Evolutionary conservation across 2,113 vertebrate genomes (phyloP), one percentile per base, ranked within the genome.

Genomic region (Campylomormyrus tamandua): DNA sequence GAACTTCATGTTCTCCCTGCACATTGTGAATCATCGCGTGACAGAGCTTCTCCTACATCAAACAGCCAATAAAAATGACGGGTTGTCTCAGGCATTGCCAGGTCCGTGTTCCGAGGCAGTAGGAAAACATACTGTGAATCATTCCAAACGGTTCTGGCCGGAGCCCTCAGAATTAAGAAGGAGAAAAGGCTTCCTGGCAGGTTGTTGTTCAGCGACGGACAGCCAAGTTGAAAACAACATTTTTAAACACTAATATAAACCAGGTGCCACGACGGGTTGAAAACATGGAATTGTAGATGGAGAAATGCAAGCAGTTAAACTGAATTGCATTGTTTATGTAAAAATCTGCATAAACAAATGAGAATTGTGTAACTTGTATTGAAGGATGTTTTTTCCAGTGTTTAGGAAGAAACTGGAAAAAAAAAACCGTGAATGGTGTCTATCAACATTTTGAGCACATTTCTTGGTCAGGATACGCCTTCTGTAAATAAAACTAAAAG

Each of bases 21-120:
- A 92, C 89, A 84, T 35, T 88, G 95, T 96, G 94, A 94, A 95
- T 96, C 95, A 45, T 96, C 94, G 92, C 93, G 95, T 95, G 92
- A 92, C 92, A 94, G 90, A 93, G 94, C 93, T 84, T 91, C 83
- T 45, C 77, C 31, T 45, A 1, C 77, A 21, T 24, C 77, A 21
- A 83, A 45, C 19, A 87, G 90, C 91, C 93, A 66, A 27, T 91
- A 93, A 93, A 93, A 92, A 90, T 77, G 91, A 91, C 91, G 91
- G 92, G 92, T 89, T 89, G 92, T 90, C 87, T 93, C 83, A 92
- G 93, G 52, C 53, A 77, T 92, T 56, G 27, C 90, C 92, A 91
- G 87, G 48, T 90, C 90, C 90, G 93, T 92, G 74, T 89, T 94
- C 94, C 94, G 93, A 94, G 93, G 91, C 92, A 90, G 89, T 91